Base-by-base conservation (phyloP, 2,888 invertebrate species). In the Nezara viridula region DNA sequence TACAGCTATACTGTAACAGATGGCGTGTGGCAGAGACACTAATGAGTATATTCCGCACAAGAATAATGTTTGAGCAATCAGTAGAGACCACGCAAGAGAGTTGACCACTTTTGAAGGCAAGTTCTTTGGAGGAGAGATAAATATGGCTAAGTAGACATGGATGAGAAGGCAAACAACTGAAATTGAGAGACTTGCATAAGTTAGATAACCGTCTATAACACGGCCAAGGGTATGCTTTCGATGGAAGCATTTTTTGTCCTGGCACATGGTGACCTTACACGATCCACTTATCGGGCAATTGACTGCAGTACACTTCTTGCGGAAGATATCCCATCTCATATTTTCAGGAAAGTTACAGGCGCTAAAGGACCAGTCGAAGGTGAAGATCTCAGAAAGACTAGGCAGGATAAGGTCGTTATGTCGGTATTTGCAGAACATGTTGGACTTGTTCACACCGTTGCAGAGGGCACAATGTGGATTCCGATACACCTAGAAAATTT, bases 381-480 rank as follows among this genome's bases (percentile, higher is more conserved):
- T 85, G 44, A 90, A 73, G 7, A 90, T 60, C 49, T 85, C 60
- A 6, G 52, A 49, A n/a, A 90, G 81, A 52, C 89, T 88, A 40
- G 86, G 86, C 7, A 86, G 49, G 21, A 40, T 52, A 0, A 87
- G 44, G 10, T 50, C 50, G 3, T 55, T 37, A 44, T 44, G 49
- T 24, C 55, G 44, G 16, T 81, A 49, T 50, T 47, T 73, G 85
- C 90, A 90, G 24, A 37, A 50, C 52, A 90, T 32, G n/a, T 81
- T 52, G n/a, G 86, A 49, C 12, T 27, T 47, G 27, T 77, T 44
- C n/a, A 89, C 85, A 2, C 89, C 88, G 55, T 90, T 81, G 73
- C 90, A 90, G 2, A 88, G 60, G 14, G 89, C 90, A 85, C 90
- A 90, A n/a, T 90, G 89, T n/a, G 89, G 89, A 24, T 90, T 90